phyloP scores from a whole-genome alignment of 1,140 invertebrate species.

The Luehdorfia chinensis region DNA sequence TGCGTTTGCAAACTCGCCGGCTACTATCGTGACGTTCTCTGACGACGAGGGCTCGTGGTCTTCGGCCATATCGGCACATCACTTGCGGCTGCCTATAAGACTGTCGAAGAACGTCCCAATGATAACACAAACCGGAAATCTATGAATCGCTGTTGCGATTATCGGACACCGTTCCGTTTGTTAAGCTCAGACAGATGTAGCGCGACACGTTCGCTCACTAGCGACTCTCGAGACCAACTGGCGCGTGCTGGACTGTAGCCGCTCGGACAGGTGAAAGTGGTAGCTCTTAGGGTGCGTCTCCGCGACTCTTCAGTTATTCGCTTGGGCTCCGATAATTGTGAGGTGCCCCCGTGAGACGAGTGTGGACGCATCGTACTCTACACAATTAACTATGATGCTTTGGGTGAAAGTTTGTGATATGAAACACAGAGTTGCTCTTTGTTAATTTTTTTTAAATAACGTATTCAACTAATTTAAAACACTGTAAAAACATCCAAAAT shows the following conservation, averaged over 20 bases:
- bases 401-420: slow-evolving; percentile 8
- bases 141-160: too few species aligned
- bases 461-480: too few species aligned
- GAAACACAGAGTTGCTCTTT: slow-evolving; percentile 5
- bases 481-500: too few species aligned
- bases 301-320: neutral
- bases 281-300: slow-evolving; percentile 6
- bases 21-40: slow-evolving; percentile 45
- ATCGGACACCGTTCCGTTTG: neutral
- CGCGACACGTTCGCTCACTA: neutral
- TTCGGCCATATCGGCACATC: slow-evolving; percentile 45
- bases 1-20: slow-evolving; percentile 51
- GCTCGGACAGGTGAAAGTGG: slow-evolving; percentile 16
- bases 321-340: neutral
- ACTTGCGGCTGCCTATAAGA: slow-evolving; percentile 17
- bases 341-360: slow-evolving; percentile 9
- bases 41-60: slow-evolving; percentile 34
- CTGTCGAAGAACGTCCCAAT: slow-evolving; percentile 9
- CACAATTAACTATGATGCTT: neutral
- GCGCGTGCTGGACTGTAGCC: neutral
- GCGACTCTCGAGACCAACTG: slow-evolving; percentile 10
- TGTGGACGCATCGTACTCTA: slow-evolving; percentile 9
- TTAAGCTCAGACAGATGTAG: neutral
- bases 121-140: too few species aligned
- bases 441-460: too few species aligned